Evolutionary conservation across 2,797 vertebrate genomes (phyloP), one percentile per base, ranked within the genome.

Genomic region (Borostomias antarcticus): DNA sequence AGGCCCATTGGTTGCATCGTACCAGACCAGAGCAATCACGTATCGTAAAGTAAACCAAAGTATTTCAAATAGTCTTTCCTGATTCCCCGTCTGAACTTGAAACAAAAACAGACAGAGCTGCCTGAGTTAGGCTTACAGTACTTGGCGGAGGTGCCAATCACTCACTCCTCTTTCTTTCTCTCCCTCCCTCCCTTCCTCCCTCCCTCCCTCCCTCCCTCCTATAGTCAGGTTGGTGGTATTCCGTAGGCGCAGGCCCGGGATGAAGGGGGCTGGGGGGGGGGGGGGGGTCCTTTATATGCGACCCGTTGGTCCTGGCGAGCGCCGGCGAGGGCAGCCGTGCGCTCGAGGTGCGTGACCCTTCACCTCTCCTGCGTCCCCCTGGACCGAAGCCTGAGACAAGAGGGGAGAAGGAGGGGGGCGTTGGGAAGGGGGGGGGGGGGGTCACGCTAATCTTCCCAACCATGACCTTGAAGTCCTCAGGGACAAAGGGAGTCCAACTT

Each of bases 391-490:
- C 13, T 2, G 37, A 43, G 37, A 43, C 13, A 15, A 15, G 13
- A 43, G 37, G 35, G 5, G 33, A 37, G 35, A 37, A 1, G 37
- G 37, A 13, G 37, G 37, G 37, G 37, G 17, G 37, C 2, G 5
- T 2, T 1, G 13, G 37, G 37, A 15, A 43, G 37, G 4, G 17
- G 37, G 37, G 37, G 13, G 17, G 37, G 17, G 37, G 17, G 37
- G 6, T 11, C 2, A 43, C 13, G 37, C 17, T 4, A 13, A 43
- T 17, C 56, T 58, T 58, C 60, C 72, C 45, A 61, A 73, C 70
- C 68, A 62, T n/a, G 62, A 87, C 85, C 77, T 82, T 80, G 64
- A 68, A 58, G 45, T 81, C 84, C 81, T 82, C 63, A 21, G 84
- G 84, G 58, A 79, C 71, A 72, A n/a, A n/a, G n/a, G 17, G 11